Conservation (phyloP, 2,113 vertebrate genomes). For the Peromyscus leucopus region DNA sequence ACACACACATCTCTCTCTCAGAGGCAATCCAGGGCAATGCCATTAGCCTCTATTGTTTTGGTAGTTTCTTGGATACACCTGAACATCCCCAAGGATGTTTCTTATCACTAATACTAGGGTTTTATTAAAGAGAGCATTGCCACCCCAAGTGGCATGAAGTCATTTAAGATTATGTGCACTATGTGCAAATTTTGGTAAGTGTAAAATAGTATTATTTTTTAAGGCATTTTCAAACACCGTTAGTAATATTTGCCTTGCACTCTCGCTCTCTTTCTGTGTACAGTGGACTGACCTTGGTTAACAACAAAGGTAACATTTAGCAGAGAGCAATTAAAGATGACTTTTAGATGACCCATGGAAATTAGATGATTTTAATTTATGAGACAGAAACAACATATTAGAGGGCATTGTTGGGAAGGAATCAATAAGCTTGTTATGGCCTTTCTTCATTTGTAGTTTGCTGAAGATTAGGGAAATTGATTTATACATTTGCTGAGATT, state of each 20-base stretch:
- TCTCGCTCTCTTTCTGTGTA: background rate
- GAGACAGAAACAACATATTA: conserved; percentile 54
- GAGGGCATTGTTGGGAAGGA: conserved; percentile 69
- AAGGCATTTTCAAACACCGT: background rate
- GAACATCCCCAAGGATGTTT: background rate
- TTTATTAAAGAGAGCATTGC: background rate
- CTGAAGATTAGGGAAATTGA: conserved; percentile 75
- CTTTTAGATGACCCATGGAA: conserved; percentile 56
- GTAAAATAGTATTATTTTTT: background rate
- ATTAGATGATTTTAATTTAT: conserved; percentile 67
- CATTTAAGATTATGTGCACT: background rate
- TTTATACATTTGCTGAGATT: conserved; percentile 67
- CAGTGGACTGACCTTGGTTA: background rate
- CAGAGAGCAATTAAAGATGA: conserved; percentile 65
- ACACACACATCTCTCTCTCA: background rate
- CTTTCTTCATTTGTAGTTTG: conserved; percentile 76
- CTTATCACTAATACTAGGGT: background rate
- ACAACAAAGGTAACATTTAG: background rate
- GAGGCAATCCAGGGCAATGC: background rate
- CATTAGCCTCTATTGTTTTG: background rate
- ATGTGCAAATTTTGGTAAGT: background rate
- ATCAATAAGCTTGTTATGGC: conserved; percentile 63
- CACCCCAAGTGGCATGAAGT: background rate
- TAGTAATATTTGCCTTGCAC: background rate
- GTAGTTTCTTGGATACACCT: too few species aligned